Evolutionary conservation across 1,140 invertebrate genomes (phyloP), one percentile per base, ranked within the genome.

Genomic region (Leptinotarsa defecta): DNA sequence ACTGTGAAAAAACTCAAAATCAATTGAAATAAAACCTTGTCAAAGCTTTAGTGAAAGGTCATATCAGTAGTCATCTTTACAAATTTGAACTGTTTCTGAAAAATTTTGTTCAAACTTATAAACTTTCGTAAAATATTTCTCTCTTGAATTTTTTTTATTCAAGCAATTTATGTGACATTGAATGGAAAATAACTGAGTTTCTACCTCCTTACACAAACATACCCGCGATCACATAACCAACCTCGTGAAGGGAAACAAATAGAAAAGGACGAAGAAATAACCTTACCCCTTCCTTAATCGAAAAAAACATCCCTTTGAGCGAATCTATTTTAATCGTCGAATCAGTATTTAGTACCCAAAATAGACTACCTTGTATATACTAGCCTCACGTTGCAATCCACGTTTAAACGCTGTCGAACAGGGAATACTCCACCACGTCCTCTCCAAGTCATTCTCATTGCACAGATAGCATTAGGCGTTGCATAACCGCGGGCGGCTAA

Each of bases 261-360:
- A n/a, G n/a, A 57, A 57, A 57, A 17, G 52, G 52, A 15, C 4
- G 52, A 57, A 57, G n/a, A 57, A 57, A 57, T 19, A 57, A 0
- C 4, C 52, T 57, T 57, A 15, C 52, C 52, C 52, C 52, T 57
- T 19, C 52, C 52, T 13, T 8, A 19, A 57, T 57, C 6, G 52
- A 57, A 19, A 15, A 6, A 5, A 17, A 17, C 52, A 15, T 19
- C n/a, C 52, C 15, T 15, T 15, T 13, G 52, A 19, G 52, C 15
- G n/a, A 57, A 15, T 57, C 52, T 57, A 57, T 57, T 57, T 57
- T 57, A 57, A 57, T 57, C 52, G 52, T 17, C 52, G 52, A 57
- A 57, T 57, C 52, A 19, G 15, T 57, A 4, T 57, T 57, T 19
- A 57, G 52, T 13, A 19, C 52, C 52, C 1, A 57, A 57, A 57